These are phyloP conservation scores for Eira barbara DNA, from an alignment of 2,113 vertebrate genomes.

Conservation along the genomic window DNA sequence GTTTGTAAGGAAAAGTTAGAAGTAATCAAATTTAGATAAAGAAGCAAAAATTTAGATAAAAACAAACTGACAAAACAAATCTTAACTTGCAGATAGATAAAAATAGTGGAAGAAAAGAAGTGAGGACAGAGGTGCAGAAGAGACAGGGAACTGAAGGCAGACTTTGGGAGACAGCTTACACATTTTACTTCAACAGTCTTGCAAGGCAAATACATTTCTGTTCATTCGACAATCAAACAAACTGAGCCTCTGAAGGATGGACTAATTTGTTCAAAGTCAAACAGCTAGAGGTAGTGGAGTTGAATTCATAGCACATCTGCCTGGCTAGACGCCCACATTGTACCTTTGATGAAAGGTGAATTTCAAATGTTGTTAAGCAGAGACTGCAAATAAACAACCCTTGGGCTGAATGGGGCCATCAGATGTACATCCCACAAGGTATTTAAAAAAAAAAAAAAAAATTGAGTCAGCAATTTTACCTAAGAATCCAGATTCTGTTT, in stretches of 20 bases:
- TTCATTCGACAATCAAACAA: background rate
- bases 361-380: background rate
- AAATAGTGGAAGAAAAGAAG: background rate
- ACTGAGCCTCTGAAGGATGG: background rate
- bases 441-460: conserved; percentile 11
- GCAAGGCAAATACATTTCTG: background rate
- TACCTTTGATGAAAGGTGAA: conserved; percentile 41
- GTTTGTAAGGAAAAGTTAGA: conserved; percentile 33
- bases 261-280: conserved; percentile 18
- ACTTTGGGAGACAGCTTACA: background rate
- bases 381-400: background rate
- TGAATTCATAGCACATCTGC: background rate
- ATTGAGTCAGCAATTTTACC: conserved; percentile 21
- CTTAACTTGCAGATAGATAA: background rate
- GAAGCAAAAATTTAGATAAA: background rate
- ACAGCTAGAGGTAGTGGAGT: background rate
- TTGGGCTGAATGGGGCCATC: background rate
- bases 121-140: no score
- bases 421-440: background rate
- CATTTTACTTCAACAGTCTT: background rate
- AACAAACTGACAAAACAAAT: background rate
- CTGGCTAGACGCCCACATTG: background rate
- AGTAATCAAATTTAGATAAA: background rate
- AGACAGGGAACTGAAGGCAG: background rate
- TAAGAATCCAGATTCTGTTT: conserved; percentile 28